A percentile compares a stretch with the other conserved stretches of the same genome.
These are phyloP conservation scores for Trachymyrmex septentrionalis DNA, from an alignment of 1,140 invertebrate species.

Conservation along the genomic window DNA sequence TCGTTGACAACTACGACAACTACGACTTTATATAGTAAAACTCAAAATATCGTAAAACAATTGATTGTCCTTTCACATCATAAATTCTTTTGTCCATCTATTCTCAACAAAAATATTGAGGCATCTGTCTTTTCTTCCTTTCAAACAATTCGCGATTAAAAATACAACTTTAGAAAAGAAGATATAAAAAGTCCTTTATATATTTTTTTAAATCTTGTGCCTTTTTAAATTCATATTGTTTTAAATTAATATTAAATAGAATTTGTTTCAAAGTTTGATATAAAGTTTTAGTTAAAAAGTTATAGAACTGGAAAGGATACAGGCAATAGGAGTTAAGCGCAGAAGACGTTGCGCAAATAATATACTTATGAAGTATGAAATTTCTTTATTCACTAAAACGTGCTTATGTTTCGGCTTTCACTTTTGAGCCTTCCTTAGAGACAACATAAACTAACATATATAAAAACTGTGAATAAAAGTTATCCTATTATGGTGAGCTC, in stretches of 20 bases:
- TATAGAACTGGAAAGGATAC: neutral
- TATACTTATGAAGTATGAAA: too few relatives aligned
- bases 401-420: too few relatives aligned
- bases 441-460: too few relatives aligned
- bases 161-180: neutral
- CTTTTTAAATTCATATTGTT: neutral
- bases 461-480: too few relatives aligned
- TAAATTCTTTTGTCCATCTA: neutral
- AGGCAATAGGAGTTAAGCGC: too few relatives aligned
- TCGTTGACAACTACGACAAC: neutral
- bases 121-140: neutral
- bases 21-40: neutral
- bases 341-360: too few relatives aligned
- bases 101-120: neutral
- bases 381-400: too few relatives aligned
- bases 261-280: neutral
- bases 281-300: neutral
- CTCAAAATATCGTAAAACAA: neutral
- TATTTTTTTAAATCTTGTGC: neutral
- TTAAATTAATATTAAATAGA: neutral
- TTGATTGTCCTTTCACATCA: neutral
- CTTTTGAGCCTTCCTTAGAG: too few relatives aligned
- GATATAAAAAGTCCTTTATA: neutral
- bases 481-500: too few relatives aligned
- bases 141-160: slow-evolving; percentile 1